Conservation (phyloP, 2,888 invertebrate species). For the Lycia hirtaria region DNA sequence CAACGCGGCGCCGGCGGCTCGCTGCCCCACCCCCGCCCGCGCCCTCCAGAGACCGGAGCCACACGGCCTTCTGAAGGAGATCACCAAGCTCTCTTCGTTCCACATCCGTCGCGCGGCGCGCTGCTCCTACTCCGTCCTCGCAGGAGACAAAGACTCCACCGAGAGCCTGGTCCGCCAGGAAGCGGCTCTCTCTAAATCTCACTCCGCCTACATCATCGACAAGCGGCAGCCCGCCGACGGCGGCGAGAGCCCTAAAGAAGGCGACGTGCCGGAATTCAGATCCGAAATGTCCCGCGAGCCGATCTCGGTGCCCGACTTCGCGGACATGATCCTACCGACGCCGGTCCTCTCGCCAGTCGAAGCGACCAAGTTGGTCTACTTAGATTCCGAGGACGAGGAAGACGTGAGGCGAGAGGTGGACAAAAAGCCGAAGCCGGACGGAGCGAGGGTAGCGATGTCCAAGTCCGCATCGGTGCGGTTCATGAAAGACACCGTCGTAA, state of each 20-base stretch:
- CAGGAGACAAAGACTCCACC: slow-evolving; percentile 86
- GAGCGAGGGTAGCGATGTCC: slow-evolving; percentile 46
- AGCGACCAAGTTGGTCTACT: slow-evolving; percentile 88
- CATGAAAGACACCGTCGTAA: slow-evolving; percentile 76
- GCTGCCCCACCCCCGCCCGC: slow-evolving; percentile 65
- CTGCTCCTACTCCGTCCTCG: slow-evolving; percentile 89
- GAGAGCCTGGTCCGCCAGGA: slow-evolving; percentile 84
- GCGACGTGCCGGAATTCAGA: slow-evolving; percentile 46
- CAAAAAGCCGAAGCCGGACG: slow-evolving; percentile 2
- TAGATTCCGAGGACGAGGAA: slow-evolving; percentile 89
- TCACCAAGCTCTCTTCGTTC: slow-evolving; percentile 85
- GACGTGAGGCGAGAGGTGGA: slow-evolving; percentile 57
- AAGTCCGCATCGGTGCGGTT: slow-evolving; percentile 85
- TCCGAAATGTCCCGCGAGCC: slow-evolving; percentile 87
- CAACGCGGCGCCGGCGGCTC: slow-evolving; percentile 62
- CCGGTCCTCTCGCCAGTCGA: slow-evolving; percentile 88
- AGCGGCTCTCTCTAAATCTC: slow-evolving; percentile 81
- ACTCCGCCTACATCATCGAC: slow-evolving; percentile 85
- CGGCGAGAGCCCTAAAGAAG: slow-evolving; percentile 61
- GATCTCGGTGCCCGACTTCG: slow-evolving; percentile 90
- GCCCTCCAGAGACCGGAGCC: slow-evolving; percentile 60
- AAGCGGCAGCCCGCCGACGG: slow-evolving; percentile 63
- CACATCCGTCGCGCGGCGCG: slow-evolving; percentile 88
- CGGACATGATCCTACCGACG: slow-evolving; percentile 86
- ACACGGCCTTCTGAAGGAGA: slow-evolving; percentile 84